Evolutionary conservation across 2,888 invertebrate species (phyloP), one percentile per base, ranked within the genome.

Genomic region (Nasonovia ribisnigri): DNA sequence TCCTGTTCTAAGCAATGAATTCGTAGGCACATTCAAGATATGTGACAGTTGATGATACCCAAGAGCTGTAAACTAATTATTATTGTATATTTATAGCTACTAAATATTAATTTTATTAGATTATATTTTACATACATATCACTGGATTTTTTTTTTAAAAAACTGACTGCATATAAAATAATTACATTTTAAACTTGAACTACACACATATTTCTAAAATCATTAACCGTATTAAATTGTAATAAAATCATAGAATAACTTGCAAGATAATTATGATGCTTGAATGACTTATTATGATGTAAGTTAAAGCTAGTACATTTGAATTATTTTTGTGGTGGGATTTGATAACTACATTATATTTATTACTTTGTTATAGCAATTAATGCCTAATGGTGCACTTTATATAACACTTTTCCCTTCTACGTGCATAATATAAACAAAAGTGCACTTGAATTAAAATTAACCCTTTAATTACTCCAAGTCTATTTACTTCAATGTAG

Each of bases 1-100:
- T 92, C 92, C 88, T 88, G 88, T 92, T 88, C 92, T n/a, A 29
- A 51, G 67, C 92, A 51, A 92, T 42, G 88, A 87, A 92, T 92
- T 42, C 42, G 24, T 88, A 51, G n/a, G 42, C 88, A 42, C 51
- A 10, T 92, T 60, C 42, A 67, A 29, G 46, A 92, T 48, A 46
- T 48, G 87, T 87, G 92, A 87, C 92, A 92, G 87, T 87, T 48
- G 67, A 42, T 11, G 60, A 87, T 87, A 87, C 86, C 48, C 48
- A 42, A 48, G 36, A 88, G 20, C 67, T 67, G 92, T 88, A 51
- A 5, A 88, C 67, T 88, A 88, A 88, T 92, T 67, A 92, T 92
- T 88, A 92, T 92, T 10, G 16, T 86, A 29, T 67, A 67, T 92
- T 88, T 92, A 92, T 88, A 92, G 48, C 48, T 10, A 67, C 60